Evolutionary conservation across 2,797 vertebrate species (phyloP).

Genomic region (Cossypha dichroa): DNA sequence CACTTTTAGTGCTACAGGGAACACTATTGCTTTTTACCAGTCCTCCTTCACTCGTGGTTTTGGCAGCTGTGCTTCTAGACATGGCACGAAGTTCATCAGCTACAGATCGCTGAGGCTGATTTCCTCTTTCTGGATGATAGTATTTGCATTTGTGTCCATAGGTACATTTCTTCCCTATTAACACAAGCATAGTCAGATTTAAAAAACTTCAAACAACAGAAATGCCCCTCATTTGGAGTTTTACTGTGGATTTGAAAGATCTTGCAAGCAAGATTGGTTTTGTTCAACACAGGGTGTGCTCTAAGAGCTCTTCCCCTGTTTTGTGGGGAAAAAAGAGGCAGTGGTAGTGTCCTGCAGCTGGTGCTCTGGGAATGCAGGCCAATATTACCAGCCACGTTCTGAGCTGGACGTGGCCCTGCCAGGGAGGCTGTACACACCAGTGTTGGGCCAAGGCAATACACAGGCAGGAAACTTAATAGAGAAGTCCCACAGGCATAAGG

Average conservation of each 20-base stretch:
- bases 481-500: background rate
- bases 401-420: background rate
- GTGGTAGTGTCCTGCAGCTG: background rate
- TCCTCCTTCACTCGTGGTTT: conserved; percentile 85
- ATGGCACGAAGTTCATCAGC: conserved; percentile 96
- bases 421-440: background rate
- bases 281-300: background rate
- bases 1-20: conserved; percentile 84
- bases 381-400: background rate
- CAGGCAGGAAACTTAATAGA: background rate
- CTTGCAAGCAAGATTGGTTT: background rate
- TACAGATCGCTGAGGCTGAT: conserved; percentile 92
- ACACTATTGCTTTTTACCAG: conserved; percentile 96
- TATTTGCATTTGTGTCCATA: conserved; percentile 99
- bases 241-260: background rate
- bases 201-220: background rate
- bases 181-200: background rate
- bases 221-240: background rate
- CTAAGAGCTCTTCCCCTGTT: background rate
- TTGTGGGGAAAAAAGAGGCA: background rate
- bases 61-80: conserved; percentile 88
- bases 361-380: background rate
- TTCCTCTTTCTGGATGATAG: conserved; percentile 94
- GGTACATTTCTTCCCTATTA: conserved; percentile 95
- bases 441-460: background rate